Evolutionary conservation across 2,888 invertebrate species (phyloP).

Genomic region (Caprella mutica): DNA sequence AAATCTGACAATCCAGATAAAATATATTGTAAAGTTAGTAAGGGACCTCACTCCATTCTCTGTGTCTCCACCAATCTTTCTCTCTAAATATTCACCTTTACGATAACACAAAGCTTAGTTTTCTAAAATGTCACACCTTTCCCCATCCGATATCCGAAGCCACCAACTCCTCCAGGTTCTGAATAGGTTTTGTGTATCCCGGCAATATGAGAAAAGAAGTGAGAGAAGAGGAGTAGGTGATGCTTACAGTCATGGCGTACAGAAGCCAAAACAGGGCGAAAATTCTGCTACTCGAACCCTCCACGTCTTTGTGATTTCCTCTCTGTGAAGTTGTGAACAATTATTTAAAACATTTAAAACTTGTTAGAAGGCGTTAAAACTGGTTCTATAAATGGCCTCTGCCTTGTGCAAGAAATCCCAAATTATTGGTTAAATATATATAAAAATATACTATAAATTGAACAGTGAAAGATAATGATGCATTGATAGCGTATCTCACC

Average conservation of each 20-base stretch:
- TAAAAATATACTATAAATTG: too few relatives aligned
- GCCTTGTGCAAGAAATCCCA: too few relatives aligned
- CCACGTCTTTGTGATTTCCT: constrained; percentile 11
- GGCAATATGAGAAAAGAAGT: constrained; percentile 29
- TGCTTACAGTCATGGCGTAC: constrained; percentile 27
- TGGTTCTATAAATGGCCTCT: too few relatives aligned
- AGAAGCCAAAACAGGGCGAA: constrained; percentile 21
- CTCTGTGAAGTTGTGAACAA: neutral
- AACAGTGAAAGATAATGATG: neutral
- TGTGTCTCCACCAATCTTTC: too few relatives aligned
- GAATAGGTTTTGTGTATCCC: constrained; percentile 20
- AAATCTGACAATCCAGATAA: too few relatives aligned
- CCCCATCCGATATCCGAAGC: constrained; percentile 24
- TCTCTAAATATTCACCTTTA: too few relatives aligned
- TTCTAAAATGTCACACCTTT: constrained; percentile 23
- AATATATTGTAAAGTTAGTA: too few relatives aligned
- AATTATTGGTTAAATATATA: too few relatives aligned
- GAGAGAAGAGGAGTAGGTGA: constrained; percentile 28
- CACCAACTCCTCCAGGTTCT: constrained; percentile 24
- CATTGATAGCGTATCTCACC: constrained; percentile 3
- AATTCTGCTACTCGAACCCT: constrained; percentile 12
- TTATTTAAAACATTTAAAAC: too few relatives aligned
- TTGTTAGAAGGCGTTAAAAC: too few relatives aligned
- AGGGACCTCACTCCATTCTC: too few relatives aligned
- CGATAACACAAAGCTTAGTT: too few relatives aligned